Percentiles rank a stretch among this genome's conserved stretches.
Conservation (phyloP, 1,140 invertebrate species). For the Monomorium pharaonis region DNA sequence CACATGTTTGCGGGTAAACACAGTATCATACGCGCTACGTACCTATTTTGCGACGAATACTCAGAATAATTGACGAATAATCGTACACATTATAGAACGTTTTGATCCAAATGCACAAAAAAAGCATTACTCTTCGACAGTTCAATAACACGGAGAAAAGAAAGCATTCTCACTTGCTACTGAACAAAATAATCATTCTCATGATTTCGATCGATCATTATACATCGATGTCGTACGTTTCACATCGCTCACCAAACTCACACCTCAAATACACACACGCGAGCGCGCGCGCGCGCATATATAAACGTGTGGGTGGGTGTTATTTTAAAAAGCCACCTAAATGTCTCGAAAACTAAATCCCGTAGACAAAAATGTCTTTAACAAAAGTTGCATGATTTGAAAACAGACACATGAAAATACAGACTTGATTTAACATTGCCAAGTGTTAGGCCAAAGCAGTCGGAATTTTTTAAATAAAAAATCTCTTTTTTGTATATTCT, state of each 20-base stretch:
- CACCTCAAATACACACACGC: slow-evolving; percentile 39
- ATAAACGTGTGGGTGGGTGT: no score
- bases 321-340: no score
- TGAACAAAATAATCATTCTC: slow-evolving; percentile 48
- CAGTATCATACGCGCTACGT: slow-evolving; percentile 61
- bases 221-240: slow-evolving; percentile 46
- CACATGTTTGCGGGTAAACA: slow-evolving; percentile 61
- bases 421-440: no score
- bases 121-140: slow-evolving; percentile 53
- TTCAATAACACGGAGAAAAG: slow-evolving; percentile 28
- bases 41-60: slow-evolving; percentile 52
- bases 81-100: slow-evolving; percentile 46
- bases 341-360: no score
- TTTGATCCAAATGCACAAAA: slow-evolving; percentile 31
- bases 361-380: no score
- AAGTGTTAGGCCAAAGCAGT: no score
- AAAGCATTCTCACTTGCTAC: slow-evolving; percentile 56
- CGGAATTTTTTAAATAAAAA: no score
- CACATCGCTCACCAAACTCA: slow-evolving; percentile 63
- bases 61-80: slow-evolving; percentile 47
- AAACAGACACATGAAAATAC: no score
- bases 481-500: no score
- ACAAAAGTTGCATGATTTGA: no score
- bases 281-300: no score
- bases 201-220: slow-evolving; percentile 18